Evolutionary conservation across 92 coral and sea anemone species (phyloP).

Genomic region (Anthopleura xanthogrammica): DNA sequence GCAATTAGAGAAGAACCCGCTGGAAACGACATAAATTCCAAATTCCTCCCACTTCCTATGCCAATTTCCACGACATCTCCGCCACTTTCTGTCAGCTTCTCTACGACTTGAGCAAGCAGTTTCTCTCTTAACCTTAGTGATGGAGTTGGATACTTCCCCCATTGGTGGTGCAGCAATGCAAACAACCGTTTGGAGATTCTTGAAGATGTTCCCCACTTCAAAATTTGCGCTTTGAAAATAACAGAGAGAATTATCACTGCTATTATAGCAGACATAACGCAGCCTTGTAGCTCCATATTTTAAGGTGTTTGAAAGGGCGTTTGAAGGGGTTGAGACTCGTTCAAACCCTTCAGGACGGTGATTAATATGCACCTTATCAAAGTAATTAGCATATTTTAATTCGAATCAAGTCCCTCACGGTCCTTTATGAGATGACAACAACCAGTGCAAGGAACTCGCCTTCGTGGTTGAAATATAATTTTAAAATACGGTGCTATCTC

Average conservation of each 20-base stretch:
- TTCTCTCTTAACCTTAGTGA: constrained; percentile 12
- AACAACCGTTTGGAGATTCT: constrained; percentile 2
- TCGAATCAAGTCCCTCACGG: too few relatives aligned
- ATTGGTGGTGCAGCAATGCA: neutral
- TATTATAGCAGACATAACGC: neutral
- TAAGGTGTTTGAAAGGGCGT: neutral
- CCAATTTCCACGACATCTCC: constrained; percentile 67
- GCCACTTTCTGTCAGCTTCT: constrained; percentile 26
- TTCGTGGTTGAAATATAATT: too few relatives aligned
- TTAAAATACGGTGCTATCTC: too few relatives aligned
- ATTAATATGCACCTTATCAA: too few relatives aligned
- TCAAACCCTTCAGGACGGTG: too few relatives aligned
- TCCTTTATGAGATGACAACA: too few relatives aligned
- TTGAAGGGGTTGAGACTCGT: too few relatives aligned
- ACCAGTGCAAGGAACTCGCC: too few relatives aligned
- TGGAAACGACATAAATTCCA: constrained; percentile 45
- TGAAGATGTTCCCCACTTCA: neutral
- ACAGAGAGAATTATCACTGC: neutral
- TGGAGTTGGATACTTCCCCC: constrained; percentile 13
- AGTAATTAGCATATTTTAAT: too few relatives aligned
- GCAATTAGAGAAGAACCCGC: constrained; percentile 53
- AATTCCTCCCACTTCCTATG: constrained; percentile 51
- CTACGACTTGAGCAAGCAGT: constrained; percentile 32
- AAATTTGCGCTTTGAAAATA: neutral
- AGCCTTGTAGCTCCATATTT: neutral